Base-by-base conservation (phyloP, 2,888 invertebrate genomes). In the Drosophila nigritarsus region DNA sequence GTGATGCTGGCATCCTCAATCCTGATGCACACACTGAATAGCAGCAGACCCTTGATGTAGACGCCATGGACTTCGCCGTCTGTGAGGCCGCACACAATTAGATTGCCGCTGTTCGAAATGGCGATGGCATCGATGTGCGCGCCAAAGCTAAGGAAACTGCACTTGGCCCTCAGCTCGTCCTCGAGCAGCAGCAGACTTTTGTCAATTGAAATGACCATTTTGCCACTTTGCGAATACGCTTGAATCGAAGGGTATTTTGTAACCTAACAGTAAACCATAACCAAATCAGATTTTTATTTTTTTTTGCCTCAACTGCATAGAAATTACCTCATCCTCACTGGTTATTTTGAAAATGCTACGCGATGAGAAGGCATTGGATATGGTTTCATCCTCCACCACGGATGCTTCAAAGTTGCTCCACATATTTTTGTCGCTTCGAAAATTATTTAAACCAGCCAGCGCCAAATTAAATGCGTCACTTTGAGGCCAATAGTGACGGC, bases 11-110 rank as follows among this genome's bases (percentile, higher is more conserved):
- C 80, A 73, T 93, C 93, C 13, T 91, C 91, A n/a, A 84, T 68
- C 18, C 88, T 77, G 11, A 93, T 83, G 58, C 75, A 81, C n/a
- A 92, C 70, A 73, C 90, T 91, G 62, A 93, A 93, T 13, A 93
- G 59, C 0, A 90, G 85, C 48, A 91, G 60, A 0, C 93, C 93
- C 66, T 92, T 92, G 5, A 93, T 91, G 51, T 77, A 91, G 2
- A 93, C 87, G 1, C 92, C 93, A 79, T 93, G 91, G 7, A 93
- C 89, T 65, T 92, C 91, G 18, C 93, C 93, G 74, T 93, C 91
- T 4, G 87, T 82, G 0, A 93, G 78, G 0, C 90, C 91, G 60
- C 93, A 93, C 0, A 93, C 80, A 48, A 93, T 91, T 1, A 93
- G 65, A 61, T 92, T 91, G 8, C 92, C 93, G n/a, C 89, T 89